Conservation (phyloP, 2,888 invertebrate genomes). For the Incurvaria masculella region DNA sequence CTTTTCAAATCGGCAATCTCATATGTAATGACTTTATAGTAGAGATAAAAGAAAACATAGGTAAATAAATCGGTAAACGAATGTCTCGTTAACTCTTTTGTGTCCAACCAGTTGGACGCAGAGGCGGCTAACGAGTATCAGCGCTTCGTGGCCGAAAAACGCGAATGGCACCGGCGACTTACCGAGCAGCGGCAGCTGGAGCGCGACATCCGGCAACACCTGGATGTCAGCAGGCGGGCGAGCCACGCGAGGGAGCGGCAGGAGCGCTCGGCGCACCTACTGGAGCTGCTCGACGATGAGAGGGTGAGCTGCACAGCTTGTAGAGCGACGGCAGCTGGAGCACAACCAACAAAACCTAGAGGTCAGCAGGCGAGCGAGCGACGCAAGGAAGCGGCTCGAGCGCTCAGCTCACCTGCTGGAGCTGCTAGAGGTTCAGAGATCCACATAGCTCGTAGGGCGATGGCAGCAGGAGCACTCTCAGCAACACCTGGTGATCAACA, state of each 20-base stretch:
- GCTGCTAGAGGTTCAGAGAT: slow-evolving; percentile 2
- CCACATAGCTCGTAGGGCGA: too few species aligned
- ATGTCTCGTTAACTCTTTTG: too few species aligned
- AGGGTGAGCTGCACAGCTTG: too few species aligned
- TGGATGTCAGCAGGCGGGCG: slow-evolving; percentile 23
- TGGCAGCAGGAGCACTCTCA: too few species aligned
- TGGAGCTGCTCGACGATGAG: slow-evolving; percentile 4
- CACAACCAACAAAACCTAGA: slow-evolving; percentile 25
- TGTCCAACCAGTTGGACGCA: slow-evolving; percentile 38
- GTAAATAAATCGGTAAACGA: background rate
- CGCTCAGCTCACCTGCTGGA: background rate
- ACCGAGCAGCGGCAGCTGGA: slow-evolving; percentile 36
- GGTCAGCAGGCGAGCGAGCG: slow-evolving; percentile 25
- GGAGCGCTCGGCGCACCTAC: slow-evolving; percentile 17
- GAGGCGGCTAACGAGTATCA: slow-evolving; percentile 42
- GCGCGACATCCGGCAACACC: slow-evolving; percentile 25
- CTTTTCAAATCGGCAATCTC: too few species aligned
- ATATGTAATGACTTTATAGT: too few species aligned
- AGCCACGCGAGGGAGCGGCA: slow-evolving; percentile 29
- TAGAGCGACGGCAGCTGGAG: slow-evolving; percentile 36
- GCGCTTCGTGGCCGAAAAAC: slow-evolving; percentile 38
- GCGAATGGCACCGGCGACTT: slow-evolving; percentile 38
- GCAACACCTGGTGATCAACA: too few species aligned
- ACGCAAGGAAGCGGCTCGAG: slow-evolving; percentile 31
- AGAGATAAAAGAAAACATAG: background rate